Evolutionary conservation across 2,888 invertebrate genomes (phyloP).

Genomic region (Plebejus argus): DNA sequence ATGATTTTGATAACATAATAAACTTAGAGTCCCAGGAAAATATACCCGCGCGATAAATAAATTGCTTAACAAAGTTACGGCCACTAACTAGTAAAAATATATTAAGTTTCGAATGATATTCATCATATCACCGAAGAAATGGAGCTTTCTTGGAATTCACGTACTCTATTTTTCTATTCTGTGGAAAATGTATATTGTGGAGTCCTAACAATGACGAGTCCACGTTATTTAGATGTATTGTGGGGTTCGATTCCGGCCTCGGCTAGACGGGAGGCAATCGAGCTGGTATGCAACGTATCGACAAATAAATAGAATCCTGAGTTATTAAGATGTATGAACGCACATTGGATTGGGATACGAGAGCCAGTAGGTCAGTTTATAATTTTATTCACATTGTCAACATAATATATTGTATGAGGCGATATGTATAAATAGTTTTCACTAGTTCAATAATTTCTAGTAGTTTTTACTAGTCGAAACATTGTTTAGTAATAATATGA

Average conservation of each 20-base stretch:
- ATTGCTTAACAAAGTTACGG: not conserved
- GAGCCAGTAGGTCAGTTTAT: not conserved
- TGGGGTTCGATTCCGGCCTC: slow-evolving; percentile 60
- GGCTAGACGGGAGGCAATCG: slow-evolving; percentile 59
- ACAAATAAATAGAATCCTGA: slow-evolving; percentile 64
- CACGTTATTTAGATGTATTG: slow-evolving; percentile 74
- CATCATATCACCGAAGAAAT: slow-evolving; percentile 55
- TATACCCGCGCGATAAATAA: not conserved
- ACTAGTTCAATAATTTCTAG: too few species aligned
- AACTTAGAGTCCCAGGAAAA: too few species aligned
- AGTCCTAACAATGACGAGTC: slow-evolving; percentile 68
- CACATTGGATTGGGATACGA: not conserved
- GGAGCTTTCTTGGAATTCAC: slow-evolving; percentile 62
- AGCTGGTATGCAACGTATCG: slow-evolving; percentile 60
- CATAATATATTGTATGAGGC: not conserved
- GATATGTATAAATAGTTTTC: too few species aligned
- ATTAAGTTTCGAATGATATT: slow-evolving; percentile 53
- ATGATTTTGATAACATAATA: too few species aligned
- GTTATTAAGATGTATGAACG: slow-evolving; percentile 37
- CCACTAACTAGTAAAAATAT: not conserved
- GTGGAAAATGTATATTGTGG: slow-evolving; percentile 71
- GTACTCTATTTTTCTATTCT: slow-evolving; percentile 65
- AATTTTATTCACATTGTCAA: not conserved
- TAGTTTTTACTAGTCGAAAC: too few species aligned
- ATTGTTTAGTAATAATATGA: too few species aligned